Evolutionary conservation across 1,140 invertebrate species (phyloP).

Genomic region (Apis laboriosa): DNA sequence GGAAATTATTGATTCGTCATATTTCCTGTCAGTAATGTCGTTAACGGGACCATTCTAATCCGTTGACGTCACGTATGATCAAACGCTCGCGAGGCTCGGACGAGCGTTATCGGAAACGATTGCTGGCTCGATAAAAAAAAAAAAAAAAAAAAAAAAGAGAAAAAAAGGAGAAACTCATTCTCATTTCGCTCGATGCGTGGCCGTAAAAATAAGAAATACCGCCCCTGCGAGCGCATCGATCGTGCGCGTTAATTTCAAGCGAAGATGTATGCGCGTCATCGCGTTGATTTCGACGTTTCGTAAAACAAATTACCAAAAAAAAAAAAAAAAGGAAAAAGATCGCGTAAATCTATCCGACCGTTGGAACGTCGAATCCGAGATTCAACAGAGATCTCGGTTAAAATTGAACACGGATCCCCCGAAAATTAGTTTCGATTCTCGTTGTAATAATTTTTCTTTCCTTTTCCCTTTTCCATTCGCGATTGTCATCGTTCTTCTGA

Average conservation of each 20-base stretch:
- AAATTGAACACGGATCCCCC: too few relatives aligned
- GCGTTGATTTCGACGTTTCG: not conserved
- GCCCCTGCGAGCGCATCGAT: not conserved
- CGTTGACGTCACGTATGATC: conserved; percentile 55
- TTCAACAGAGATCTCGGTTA: not conserved
- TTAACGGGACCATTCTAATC: conserved; percentile 61
- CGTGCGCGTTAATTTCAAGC: not conserved
- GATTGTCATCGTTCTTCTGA: too few relatives aligned
- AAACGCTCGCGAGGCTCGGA: conserved; percentile 24
- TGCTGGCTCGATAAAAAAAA: not conserved
- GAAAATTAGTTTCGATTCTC: too few relatives aligned
- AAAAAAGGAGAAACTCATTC: too few relatives aligned
- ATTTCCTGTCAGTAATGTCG: conserved; percentile 65
- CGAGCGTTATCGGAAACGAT: conserved; percentile 45
- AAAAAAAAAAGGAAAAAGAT: not conserved
- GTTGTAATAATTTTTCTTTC: too few relatives aligned
- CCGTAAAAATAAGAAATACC: not conserved
- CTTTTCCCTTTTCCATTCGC: too few relatives aligned
- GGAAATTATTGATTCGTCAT: conserved; percentile 71
- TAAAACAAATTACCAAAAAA: too few relatives aligned
- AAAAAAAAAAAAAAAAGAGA: too few relatives aligned
- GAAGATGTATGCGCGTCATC: too few relatives aligned
- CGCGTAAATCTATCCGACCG: not conserved
- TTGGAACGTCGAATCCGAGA: not conserved
- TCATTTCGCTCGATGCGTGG: not conserved